A percentile compares a stretch with the other conserved stretches of the same genome.
Evolutionary conservation across 2,113 vertebrate species (phyloP).

Genomic region (Hippocampus mohnikei): DNA sequence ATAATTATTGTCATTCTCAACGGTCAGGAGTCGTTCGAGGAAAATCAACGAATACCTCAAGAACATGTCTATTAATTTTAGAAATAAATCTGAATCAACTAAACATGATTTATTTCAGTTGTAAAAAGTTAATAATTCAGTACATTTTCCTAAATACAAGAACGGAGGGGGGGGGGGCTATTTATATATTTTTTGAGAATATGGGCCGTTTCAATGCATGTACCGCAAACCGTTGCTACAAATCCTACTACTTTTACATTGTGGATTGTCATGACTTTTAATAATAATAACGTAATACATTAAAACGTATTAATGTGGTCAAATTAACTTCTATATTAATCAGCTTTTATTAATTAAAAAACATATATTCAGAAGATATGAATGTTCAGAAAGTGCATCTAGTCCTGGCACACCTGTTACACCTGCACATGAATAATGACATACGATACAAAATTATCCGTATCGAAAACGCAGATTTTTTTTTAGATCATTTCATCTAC

Average conservation of each 20-base stretch:
- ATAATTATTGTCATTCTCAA: neutral
- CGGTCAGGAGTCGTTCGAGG: neutral
- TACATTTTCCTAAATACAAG: neutral
- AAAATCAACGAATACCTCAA: neutral
- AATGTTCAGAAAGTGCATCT: neutral
- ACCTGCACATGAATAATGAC: neutral
- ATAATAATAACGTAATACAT: neutral
- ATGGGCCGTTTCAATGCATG: neutral
- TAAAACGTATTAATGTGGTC: too few species aligned
- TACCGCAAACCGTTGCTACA: neutral
- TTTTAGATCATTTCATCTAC: neutral
- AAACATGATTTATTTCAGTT: neutral
- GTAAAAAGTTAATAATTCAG: neutral
- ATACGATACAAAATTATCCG: neutral
- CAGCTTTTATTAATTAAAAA: neutral
- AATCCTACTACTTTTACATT: neutral
- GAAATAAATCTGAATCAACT: neutral
- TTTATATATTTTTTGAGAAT: too few species aligned
- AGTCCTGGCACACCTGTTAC: neutral
- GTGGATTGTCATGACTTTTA: neutral
- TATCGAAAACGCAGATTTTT: neutral
- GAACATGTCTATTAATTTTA: neutral
- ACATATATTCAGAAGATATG: neutral
- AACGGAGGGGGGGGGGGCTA: neutral
- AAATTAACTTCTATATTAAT: neutral